phyloP scores from a whole-genome alignment of 2,113 vertebrate species.

The Oryzias celebensis region DNA sequence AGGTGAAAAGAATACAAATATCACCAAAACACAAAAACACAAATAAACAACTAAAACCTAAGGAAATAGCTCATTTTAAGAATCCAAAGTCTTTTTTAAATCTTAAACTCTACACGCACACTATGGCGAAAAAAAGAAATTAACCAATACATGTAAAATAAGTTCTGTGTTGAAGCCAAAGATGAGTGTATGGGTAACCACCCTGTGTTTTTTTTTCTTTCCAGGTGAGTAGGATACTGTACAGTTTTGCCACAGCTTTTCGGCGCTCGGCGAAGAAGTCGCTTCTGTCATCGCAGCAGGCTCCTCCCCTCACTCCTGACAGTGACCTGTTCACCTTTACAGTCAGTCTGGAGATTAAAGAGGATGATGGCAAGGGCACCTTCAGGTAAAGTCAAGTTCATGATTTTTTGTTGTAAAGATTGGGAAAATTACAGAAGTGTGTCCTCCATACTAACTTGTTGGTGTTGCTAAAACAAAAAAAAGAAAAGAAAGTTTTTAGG shows the following conservation, averaged over 20 bases:
- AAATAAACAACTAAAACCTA: no score
- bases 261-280: slow-evolving; percentile 91
- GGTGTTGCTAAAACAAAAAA: no score
- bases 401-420: neutral
- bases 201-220: neutral
- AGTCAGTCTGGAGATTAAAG: slow-evolving; percentile 95
- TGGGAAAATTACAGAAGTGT: neutral
- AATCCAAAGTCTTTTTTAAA: no score
- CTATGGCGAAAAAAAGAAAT: no score
- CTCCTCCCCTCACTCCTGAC: slow-evolving; percentile 89
- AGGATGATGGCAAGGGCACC: slow-evolving; percentile 97
- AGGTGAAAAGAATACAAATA: no score
- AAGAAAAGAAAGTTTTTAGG: no score
- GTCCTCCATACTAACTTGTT: neutral
- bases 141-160: no score
- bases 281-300: slow-evolving; percentile 78
- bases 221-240: slow-evolving; percentile 96
- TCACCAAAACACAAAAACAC: no score
- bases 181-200: no score
- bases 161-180: no score
- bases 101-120: no score
- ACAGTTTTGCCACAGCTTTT: slow-evolving; percentile 98
- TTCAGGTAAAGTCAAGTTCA: slow-evolving; percentile 85
- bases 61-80: no score
- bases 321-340: slow-evolving; percentile 97